Evolutionary conservation across 2,113 vertebrate species (phyloP).

Genomic region (Neodontobutis hainanensis): DNA sequence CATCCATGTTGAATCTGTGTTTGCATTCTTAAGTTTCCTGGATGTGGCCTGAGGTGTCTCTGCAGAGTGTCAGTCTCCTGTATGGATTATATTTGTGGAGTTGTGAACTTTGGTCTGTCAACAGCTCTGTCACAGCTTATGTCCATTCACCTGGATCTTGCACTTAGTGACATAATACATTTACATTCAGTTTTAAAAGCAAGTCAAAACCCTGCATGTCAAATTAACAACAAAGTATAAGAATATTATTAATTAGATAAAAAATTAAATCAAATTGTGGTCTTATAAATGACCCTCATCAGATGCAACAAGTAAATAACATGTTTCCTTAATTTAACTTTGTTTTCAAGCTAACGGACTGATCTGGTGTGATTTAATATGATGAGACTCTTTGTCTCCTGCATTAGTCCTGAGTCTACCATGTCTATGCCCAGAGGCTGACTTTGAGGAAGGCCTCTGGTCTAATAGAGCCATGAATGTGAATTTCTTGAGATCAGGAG

Average conservation of each 20-base stretch:
- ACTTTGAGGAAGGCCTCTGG: no score
- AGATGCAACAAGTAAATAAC: no score
- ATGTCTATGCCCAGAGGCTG: no score
- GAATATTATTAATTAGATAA: neutral
- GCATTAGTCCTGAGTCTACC: no score
- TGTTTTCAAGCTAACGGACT: no score
- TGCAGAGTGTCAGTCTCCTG: neutral
- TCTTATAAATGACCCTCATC: no score
- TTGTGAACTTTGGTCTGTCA: conserved; percentile 44
- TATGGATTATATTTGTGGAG: conserved; percentile 26
- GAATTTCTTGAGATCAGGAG: neutral
- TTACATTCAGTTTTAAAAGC: neutral
- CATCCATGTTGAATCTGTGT: no score
- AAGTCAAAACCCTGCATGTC: neutral
- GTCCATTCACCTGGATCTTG: neutral
- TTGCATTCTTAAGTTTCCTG: neutral
- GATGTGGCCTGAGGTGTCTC: neutral
- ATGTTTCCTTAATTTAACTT: no score
- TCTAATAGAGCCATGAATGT: neutral
- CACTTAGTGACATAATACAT: neutral
- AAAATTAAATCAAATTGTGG: no score
- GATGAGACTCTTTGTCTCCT: no score
- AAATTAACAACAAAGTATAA: no score
- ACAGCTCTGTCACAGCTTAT: conserved; percentile 20
- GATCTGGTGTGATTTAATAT: no score